Percentiles rank a stretch among this genome's conserved stretches.
These are phyloP conservation scores for Orthosia gothica DNA, from an alignment of 2,888 invertebrate species.

Conservation along the genomic window DNA sequence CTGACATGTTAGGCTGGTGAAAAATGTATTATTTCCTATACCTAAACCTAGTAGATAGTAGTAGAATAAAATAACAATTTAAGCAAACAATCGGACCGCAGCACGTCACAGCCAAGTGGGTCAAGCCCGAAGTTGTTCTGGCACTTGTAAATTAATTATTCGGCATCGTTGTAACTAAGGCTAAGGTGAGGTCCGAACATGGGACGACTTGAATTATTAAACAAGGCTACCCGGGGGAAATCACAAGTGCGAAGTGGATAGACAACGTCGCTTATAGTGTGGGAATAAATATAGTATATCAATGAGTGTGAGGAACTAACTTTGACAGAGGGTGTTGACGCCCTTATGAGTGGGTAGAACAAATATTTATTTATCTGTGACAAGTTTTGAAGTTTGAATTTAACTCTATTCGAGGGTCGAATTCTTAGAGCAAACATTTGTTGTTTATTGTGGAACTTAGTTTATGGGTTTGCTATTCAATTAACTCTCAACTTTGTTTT, in stretches of 20 bases:
- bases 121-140: conserved; percentile 74
- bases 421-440: conserved; percentile 8
- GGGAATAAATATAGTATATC: conserved; percentile 58
- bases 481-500: not conserved
- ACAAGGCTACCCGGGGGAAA: conserved; percentile 86
- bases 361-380: conserved; percentile 41
- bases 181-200: conserved; percentile 83
- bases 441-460: conserved; percentile 11
- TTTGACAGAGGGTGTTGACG: conserved; percentile 26
- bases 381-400: conserved; percentile 24
- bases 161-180: conserved; percentile 81
- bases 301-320: conserved; percentile 31
- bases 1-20: not conserved
- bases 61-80: conserved; percentile 44
- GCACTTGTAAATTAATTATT: conserved; percentile 86
- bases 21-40: not conserved
- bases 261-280: conserved; percentile 64
- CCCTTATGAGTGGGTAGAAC: conserved; percentile 8
- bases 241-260: conserved; percentile 83
- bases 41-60: not conserved
- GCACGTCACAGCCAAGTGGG: conserved; percentile 70
- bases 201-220: conserved; percentile 88
- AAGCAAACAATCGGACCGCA: conserved; percentile 60
- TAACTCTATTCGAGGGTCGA: conserved; percentile 4
- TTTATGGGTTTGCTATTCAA: conserved; percentile 13